Evolutionary conservation across 2,888 invertebrate genomes (phyloP).

Genomic region (Athalia cordata): DNA sequence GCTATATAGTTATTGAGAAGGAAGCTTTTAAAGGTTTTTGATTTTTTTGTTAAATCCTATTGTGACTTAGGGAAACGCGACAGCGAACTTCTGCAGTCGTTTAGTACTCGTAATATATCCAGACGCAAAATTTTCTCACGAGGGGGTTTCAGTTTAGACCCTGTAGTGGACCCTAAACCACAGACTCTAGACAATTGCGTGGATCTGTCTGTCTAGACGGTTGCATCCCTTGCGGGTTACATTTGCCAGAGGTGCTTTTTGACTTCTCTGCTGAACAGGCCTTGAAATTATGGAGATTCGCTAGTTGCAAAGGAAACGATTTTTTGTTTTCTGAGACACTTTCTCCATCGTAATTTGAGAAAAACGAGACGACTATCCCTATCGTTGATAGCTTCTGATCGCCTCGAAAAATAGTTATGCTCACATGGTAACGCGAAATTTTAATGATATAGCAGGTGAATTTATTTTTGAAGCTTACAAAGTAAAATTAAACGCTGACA

Average conservation of each 20-base stretch:
- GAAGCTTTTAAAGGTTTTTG: too few relatives aligned
- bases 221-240: conserved; percentile 59
- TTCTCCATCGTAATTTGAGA: not conserved
- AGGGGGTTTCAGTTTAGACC: conserved; percentile 46
- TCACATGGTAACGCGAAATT: too few relatives aligned
- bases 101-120: conserved; percentile 18
- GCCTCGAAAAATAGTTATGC: too few relatives aligned
- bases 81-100: conserved; percentile 51
- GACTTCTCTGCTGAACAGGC: conserved; percentile 35
- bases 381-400: too few relatives aligned
- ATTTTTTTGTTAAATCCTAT: not conserved
- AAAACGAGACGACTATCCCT: too few relatives aligned
- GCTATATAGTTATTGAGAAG: too few relatives aligned
- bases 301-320: not conserved
- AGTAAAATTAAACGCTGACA: not conserved
- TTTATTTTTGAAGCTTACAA: too few relatives aligned
- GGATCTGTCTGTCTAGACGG: conserved; percentile 71
- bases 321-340: not conserved
- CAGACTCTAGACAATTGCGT: conserved; percentile 66
- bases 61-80: not conserved
- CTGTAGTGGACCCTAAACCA: conserved; percentile 36
- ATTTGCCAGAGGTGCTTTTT: conserved; percentile 59
- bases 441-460: too few relatives aligned
- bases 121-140: conserved; percentile 58
- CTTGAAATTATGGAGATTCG: conserved; percentile 16